phyloP scores from a whole-genome alignment of 2,113 vertebrate genomes.

The Passerina amoena region DNA sequence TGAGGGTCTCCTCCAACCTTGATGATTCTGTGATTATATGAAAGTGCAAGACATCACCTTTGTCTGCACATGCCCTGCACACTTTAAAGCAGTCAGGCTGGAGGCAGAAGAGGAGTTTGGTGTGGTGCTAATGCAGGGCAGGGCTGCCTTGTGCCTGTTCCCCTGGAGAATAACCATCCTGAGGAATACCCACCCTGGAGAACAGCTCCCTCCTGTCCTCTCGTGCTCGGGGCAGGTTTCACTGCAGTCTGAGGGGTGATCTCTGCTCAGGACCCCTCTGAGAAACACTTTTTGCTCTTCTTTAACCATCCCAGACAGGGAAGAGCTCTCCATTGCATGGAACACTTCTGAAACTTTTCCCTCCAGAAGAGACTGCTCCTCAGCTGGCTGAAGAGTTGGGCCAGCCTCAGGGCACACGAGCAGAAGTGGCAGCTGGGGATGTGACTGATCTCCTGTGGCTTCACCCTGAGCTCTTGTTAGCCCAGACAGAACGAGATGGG shows the following conservation, averaged over 20 bases:
- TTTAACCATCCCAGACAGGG: not conserved
- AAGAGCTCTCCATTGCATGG: not conserved
- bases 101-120: not conserved
- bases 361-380: not conserved
- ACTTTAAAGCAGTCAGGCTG: not conserved
- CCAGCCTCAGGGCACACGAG: not conserved
- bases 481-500: not conserved
- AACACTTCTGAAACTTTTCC: not conserved
- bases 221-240: not conserved
- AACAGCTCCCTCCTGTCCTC: not conserved
- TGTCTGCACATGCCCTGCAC: not conserved
- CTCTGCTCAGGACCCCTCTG: not conserved
- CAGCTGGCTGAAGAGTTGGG: not conserved
- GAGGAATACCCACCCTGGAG: rapidly evolving
- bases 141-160: not conserved
- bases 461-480: not conserved
- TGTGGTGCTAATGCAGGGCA: not conserved
- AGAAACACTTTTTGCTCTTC: not conserved
- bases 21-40: not conserved
- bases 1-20: not conserved
- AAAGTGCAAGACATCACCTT: not conserved
- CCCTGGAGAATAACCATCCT: not conserved
- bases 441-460: not conserved
- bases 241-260: not conserved
- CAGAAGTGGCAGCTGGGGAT: not conserved